Percentiles rank a stretch among this genome's conserved stretches.
phyloP scores from a whole-genome alignment of 1,140 invertebrate genomes.

The Eueides isabella region DNA sequence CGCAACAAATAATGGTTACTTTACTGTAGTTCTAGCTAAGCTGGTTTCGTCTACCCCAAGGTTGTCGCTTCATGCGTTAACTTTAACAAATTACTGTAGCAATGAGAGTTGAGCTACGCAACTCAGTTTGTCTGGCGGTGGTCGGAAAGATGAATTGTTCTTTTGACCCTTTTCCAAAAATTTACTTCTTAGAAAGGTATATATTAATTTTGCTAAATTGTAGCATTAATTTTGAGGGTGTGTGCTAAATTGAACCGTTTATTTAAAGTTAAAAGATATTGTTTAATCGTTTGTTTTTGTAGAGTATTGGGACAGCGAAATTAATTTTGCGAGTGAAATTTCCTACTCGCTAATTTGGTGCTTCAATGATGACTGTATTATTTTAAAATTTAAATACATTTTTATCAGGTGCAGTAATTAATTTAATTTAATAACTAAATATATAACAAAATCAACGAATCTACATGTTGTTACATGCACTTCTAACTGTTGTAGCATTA shows the following conservation, averaged over 20 bases:
- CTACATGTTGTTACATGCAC: no score
- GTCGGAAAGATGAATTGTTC: constrained; percentile 66
- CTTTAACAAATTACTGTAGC: constrained; percentile 72
- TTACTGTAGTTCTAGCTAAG: neutral
- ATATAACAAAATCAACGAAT: no score
- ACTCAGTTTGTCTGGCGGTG: constrained; percentile 56
- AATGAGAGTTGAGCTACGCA: constrained; percentile 65
- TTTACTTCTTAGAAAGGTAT: constrained; percentile 32
- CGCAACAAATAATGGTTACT: neutral
- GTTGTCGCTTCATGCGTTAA: constrained; percentile 65
- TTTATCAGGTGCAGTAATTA: no score
- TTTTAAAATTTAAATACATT: no score
- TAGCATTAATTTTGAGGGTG: constrained; percentile 1
- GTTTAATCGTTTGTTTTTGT: neutral
- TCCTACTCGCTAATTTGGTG: no score
- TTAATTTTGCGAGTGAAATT: no score
- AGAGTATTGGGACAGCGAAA: no score
- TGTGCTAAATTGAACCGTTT: neutral
- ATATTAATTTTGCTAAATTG: constrained; percentile 6
- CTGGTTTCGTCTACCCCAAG: constrained; percentile 59
- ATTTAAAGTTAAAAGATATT: neutral
- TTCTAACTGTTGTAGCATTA: no score
- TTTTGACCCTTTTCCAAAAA: constrained; percentile 66
- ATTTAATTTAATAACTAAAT: no score
- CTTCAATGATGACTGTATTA: no score